A percentile compares a stretch with the other conserved stretches of the same genome.
Conservation (phyloP, 2,888 invertebrate genomes). For the Pocota personata region DNA sequence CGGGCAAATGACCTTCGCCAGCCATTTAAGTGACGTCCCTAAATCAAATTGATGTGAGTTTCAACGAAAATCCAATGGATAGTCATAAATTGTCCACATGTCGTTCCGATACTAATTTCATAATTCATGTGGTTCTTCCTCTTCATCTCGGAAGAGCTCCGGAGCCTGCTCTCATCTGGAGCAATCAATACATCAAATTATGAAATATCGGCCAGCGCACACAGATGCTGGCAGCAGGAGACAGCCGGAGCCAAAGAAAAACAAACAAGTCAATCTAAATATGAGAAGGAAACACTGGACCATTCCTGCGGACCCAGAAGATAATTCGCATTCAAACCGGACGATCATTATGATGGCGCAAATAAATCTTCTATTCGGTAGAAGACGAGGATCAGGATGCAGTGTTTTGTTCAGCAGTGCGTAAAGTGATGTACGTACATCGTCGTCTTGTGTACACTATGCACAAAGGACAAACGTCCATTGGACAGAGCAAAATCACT, state of each 20-base stretch:
- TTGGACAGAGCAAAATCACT: conserved; percentile 2
- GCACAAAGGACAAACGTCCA: conserved; percentile 25
- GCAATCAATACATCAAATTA: conserved; percentile 63
- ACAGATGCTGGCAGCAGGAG: conserved; percentile 36
- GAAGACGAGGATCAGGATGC: conserved; percentile 39
- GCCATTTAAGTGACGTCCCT: conserved; percentile 31
- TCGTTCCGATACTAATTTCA: conserved; percentile 60
- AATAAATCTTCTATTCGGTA: conserved; percentile 60
- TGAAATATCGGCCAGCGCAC: conserved; percentile 48
- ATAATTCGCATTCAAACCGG: conserved; percentile 61
- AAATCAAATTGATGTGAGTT: conserved; percentile 39
- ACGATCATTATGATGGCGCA: conserved; percentile 66
- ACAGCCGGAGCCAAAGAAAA: conserved; percentile 40
- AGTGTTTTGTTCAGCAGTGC: conserved; percentile 59
- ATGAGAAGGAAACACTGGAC: conserved; percentile 44
- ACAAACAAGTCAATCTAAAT: conserved; percentile 71
- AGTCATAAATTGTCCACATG: conserved; percentile 58
- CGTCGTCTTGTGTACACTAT: not conserved
- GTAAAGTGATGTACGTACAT: conserved; percentile 65
- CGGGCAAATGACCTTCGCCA: conserved; percentile 39
- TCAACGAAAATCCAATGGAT: conserved; percentile 39
- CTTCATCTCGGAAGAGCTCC: not conserved
- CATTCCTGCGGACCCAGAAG: not conserved
- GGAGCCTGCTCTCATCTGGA: conserved; percentile 11
- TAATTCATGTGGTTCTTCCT: conserved; percentile 21